Evolutionary conservation across 2,797 vertebrate genomes (phyloP).

Genomic region (Paguma larvata): DNA sequence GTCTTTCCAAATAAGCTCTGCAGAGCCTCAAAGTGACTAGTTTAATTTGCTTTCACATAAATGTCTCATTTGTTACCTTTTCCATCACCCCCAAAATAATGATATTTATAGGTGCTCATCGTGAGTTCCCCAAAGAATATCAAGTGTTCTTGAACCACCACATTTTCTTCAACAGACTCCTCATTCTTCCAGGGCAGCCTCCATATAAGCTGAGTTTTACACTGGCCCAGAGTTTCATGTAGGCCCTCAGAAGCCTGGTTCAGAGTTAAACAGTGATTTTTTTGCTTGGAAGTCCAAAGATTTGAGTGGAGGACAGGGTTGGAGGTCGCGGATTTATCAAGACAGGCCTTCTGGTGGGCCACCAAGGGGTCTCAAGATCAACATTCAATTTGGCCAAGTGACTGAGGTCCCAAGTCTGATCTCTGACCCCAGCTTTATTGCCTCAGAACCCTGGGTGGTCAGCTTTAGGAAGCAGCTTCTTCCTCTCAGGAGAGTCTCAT

Average conservation of each 20-base stretch:
- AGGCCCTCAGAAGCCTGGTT: background rate
- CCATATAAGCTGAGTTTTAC: background rate
- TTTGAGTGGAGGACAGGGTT: background rate
- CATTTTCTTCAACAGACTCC: background rate
- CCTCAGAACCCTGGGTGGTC: background rate
- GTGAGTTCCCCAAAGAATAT: background rate
- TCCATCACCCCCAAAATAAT: background rate
- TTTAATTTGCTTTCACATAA: constrained; percentile 2
- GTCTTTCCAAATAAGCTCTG: constrained; percentile 14
- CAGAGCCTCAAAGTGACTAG: background rate
- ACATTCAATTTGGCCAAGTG: background rate
- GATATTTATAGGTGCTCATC: constrained; percentile 2
- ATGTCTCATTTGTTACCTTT: constrained; percentile 47
- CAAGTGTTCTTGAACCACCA: background rate
- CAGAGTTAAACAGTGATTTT: constrained; percentile 19
- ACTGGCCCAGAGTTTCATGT: background rate
- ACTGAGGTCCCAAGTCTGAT: background rate
- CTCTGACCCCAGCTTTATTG: background rate
- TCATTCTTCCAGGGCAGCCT: background rate
- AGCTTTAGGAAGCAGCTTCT: background rate
- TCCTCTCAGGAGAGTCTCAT: background rate
- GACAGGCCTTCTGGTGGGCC: background rate
- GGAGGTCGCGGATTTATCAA: background rate
- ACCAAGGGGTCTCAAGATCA: fast-evolving
- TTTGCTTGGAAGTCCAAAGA: background rate